These are phyloP conservation scores for Tricholauxania praeusta DNA, from an alignment of 2,888 invertebrate species.

Conservation along the genomic window DNA sequence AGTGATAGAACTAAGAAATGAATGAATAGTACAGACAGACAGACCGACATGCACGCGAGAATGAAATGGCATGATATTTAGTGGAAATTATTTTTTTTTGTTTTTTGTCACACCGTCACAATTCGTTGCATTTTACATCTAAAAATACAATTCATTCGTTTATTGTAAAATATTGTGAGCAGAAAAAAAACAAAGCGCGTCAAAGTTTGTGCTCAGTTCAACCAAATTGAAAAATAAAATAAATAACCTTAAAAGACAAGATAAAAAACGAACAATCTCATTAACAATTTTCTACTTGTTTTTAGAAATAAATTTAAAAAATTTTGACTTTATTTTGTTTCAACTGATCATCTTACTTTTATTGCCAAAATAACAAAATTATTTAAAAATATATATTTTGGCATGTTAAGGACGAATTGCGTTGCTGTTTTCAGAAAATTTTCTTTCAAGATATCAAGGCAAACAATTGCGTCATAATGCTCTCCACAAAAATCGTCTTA, in stretches of 20 bases:
- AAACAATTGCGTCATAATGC: no score
- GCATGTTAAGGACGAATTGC: no score
- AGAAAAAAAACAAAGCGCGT: no score
- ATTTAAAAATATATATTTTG: background rate
- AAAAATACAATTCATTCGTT: slow-evolving; percentile 8
- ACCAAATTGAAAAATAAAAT: background rate
- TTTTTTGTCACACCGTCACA: slow-evolving; percentile 27
- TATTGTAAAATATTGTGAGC: no score
- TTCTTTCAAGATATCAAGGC: no score
- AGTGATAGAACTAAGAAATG: no score
- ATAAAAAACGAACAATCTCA: background rate
- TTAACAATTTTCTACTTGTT: background rate
- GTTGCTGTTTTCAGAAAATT: no score
- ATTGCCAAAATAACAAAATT: background rate
- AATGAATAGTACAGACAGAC: no score
- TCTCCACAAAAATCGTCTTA: no score
- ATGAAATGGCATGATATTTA: slow-evolving; percentile 9
- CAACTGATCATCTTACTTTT: background rate
- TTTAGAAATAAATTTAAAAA: slow-evolving; percentile 10
- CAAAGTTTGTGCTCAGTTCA: no score
- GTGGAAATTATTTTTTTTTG: background rate
- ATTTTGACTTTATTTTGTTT: background rate
- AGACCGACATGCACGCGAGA: background rate
- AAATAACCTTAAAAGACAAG: background rate
- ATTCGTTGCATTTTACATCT: slow-evolving; percentile 27